A percentile compares a stretch with the other conserved stretches of the same genome.
Evolutionary conservation across 2,888 invertebrate genomes (phyloP).

Genomic region (Perizoma affinitatum): DNA sequence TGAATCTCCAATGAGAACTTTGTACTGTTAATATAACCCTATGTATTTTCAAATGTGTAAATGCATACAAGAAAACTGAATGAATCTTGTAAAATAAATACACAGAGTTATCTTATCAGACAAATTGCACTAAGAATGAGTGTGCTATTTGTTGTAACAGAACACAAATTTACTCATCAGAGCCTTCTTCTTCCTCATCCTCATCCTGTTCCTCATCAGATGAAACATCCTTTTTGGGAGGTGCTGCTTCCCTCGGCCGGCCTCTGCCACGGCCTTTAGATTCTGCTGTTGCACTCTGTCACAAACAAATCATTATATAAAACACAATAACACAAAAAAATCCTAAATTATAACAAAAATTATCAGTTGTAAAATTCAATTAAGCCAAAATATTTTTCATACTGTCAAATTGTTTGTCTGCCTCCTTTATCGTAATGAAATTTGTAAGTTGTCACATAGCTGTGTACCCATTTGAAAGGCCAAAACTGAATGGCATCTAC

Average conservation of each 20-base stretch:
- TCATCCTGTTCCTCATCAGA: constrained; percentile 80
- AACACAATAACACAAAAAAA: too few species aligned
- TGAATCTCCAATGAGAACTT: constrained; percentile 70
- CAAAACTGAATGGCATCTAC: too few species aligned
- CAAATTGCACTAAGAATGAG: constrained; percentile 78
- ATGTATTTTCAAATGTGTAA: constrained; percentile 39
- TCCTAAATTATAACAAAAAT: too few species aligned
- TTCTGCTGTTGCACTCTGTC: constrained; percentile 68
- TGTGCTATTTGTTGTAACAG: constrained; percentile 54
- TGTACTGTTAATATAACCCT: constrained; percentile 75
- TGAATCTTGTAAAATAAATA: constrained; percentile 39
- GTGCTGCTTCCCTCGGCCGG: constrained; percentile 71
- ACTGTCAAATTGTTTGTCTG: too few species aligned
- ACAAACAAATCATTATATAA: constrained; percentile 7
- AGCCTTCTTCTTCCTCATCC: constrained; percentile 80
- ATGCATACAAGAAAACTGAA: constrained; percentile 25
- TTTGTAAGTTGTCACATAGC: too few species aligned
- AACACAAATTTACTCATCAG: constrained; percentile 77
- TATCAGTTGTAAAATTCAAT: too few species aligned
- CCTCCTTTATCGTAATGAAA: too few species aligned
- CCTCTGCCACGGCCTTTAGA: constrained; percentile 77
- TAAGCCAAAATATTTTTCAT: too few species aligned
- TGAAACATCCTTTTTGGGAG: constrained; percentile 79
- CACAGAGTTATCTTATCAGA: constrained; percentile 73
- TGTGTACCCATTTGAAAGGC: too few species aligned